Evolutionary conservation across 2,888 invertebrate species (phyloP), one percentile per base, ranked within the genome.

Genomic region (Halictus quadricinctus): DNA sequence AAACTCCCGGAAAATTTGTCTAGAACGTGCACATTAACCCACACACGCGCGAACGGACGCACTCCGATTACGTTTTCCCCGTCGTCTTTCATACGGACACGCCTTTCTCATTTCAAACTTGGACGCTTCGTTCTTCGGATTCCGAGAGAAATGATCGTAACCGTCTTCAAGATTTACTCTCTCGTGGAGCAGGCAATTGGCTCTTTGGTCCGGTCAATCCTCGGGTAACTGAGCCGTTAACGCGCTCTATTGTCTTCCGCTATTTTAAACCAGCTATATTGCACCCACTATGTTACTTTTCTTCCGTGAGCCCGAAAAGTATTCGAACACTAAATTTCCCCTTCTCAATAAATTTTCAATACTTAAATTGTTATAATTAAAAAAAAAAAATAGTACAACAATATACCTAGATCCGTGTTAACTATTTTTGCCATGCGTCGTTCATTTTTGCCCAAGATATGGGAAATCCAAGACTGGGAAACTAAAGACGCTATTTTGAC

Each of bases 71-170:
- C 79, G 64, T 80, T 85, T 75, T 50, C 81, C 80, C 70, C 74
- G 18, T 50, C 79, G 79, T 81, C 81, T 81, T 84, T 77, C 75
- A 78, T 72, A 76, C 70, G 79, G 66, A 69, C 81, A 70, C 81
- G 81, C 83, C 81, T 85, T 84, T 83, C 79, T 77, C 83, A 80
- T 87, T 89, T 87, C 79, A 84, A 79, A 81, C 88, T 85, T 88
- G 85, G 86, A 88, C 90, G 85, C 85, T 81, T 84, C 82, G 66
- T 64, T 83, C 74, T 77, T 60, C 84, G 83, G 81, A 73, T 83
- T 72, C 80, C 81, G 81, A 85, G 87, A 85, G 77, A 85, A 80
- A 84, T 77, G 80, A 81, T 78, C 80, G 88, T 88, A 87, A 84
- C 81, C 79, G 84, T 81, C 81, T 85, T 72, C 50, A 43, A 43